Percentiles rank a stretch among this genome's conserved stretches.
Conservation (phyloP, 1,140 invertebrate species). For the Nebria ingens region DNA sequence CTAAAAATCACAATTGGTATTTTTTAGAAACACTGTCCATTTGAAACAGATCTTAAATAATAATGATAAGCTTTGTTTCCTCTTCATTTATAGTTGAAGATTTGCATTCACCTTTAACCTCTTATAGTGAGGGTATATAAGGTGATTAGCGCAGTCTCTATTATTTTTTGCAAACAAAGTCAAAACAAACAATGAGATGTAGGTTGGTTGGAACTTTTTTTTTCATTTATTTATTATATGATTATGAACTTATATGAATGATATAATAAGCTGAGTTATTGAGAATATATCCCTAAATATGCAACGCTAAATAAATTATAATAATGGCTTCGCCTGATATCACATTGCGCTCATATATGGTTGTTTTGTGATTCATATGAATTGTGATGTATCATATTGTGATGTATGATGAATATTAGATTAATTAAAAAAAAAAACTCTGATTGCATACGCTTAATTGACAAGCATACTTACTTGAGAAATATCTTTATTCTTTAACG, state of each 20-base stretch:
- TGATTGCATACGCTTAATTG: not conserved
- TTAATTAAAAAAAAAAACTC: not conserved
- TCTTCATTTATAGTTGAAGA: conserved; percentile 1
- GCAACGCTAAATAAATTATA: conserved; percentile 4
- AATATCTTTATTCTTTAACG: not conserved
- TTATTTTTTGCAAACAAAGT: not conserved
- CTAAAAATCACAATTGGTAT: not conserved
- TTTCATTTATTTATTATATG: not conserved
- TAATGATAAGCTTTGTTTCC: not conserved
- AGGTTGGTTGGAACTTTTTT: not conserved
- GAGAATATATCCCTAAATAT: not conserved
- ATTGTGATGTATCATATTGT: not conserved
- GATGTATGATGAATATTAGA: not conserved
- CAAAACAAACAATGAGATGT: not conserved
- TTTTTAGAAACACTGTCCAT: not conserved
- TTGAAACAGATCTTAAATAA: not conserved
- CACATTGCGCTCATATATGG: not conserved
- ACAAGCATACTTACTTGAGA: not conserved
- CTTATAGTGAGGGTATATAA: conserved; percentile 1
- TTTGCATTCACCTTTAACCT: not conserved
- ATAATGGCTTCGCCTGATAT: not conserved
- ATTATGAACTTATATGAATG: not conserved
- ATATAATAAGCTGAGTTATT: not conserved
- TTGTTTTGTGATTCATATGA: not conserved
- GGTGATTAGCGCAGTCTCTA: not conserved